phyloP scores from a whole-genome alignment of 2,888 invertebrate species.

The Euzophera pinguis region DNA sequence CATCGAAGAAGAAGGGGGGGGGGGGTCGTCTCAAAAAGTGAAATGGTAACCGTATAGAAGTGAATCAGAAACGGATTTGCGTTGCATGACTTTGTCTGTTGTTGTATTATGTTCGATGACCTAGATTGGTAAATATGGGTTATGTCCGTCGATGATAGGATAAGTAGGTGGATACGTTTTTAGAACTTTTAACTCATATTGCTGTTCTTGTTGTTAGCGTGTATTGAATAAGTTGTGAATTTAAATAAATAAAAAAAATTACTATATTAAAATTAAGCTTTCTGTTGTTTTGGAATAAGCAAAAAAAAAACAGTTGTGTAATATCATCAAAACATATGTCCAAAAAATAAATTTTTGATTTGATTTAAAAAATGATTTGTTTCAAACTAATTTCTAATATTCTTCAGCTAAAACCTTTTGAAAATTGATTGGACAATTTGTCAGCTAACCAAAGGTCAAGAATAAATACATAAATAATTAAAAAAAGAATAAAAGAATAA shows the following conservation, averaged over 20 bases:
- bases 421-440: no score
- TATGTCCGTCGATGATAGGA: not conserved
- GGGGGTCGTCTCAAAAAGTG: conserved; percentile 64
- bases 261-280: no score
- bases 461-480: no score
- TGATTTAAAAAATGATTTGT: no score
- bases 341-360: no score
- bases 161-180: not conserved
- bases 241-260: no score
- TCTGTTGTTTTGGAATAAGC: not conserved
- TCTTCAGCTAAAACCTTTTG: no score
- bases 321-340: not conserved
- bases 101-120: conserved; percentile 2
- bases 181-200: not conserved
- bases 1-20: conserved; percentile 31
- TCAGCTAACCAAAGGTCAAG: no score
- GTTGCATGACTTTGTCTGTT: conserved; percentile 14
- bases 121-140: not conserved
- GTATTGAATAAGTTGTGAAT: no score
- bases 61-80: conserved; percentile 29
- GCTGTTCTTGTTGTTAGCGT: not conserved
- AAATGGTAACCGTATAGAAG: conserved; percentile 59
- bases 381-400: no score
- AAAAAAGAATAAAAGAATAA: no score
- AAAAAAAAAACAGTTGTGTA: not conserved